Base-by-base conservation (phyloP, 1,140 invertebrate genomes). In the Drosophila kohkoa region DNA sequence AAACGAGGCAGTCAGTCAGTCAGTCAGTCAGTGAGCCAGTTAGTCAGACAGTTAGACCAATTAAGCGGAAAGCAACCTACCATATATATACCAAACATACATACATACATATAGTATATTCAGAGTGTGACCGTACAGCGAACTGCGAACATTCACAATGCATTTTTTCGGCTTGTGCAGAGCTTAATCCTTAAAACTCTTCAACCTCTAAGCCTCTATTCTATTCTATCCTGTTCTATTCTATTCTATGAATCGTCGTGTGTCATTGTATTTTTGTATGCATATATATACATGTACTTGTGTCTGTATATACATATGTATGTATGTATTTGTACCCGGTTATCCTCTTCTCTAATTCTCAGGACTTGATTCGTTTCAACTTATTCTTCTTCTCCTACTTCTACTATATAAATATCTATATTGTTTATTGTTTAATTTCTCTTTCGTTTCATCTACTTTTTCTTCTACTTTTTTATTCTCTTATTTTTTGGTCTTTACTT, bases 221-320 rank as follows among this genome's bases (percentile, higher is more conserved):
- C 35, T 38, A 38, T 32, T 4, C 20, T 25, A 25, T 25, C 3
- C 20, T 25, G 0, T 25, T 25, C 20, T 25, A 38, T 10, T 10
- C 35, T 48, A 57, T 48, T n/a, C 25, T 57, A 48, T 54, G 35
- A 52, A 66, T 16, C 20, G 74, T 25, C 20, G 20, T 25, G 20
- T 82, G 81, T 83, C 76, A 79, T 79, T 82, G 80, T 83, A 76
- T 82, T 79, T 83, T 79, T 45, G 35, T 69, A 68, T 70, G 51
- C 66, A 68, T 46, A 54, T 68, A 59, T 45, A 35, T 73, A 55
- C 79, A 65, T 57, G 5, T 38, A n/a, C 20, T 41, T 41, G 13
- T 57, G 13, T 25, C 30, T 6, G 6, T 62, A 55, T 60, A 59
- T 62, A 55, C 52, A 54, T 73, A 59, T 52, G 46, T 74, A 68